Conservation (phyloP, 2,888 invertebrate species). For the Caenorhabditis sp. region DNA sequence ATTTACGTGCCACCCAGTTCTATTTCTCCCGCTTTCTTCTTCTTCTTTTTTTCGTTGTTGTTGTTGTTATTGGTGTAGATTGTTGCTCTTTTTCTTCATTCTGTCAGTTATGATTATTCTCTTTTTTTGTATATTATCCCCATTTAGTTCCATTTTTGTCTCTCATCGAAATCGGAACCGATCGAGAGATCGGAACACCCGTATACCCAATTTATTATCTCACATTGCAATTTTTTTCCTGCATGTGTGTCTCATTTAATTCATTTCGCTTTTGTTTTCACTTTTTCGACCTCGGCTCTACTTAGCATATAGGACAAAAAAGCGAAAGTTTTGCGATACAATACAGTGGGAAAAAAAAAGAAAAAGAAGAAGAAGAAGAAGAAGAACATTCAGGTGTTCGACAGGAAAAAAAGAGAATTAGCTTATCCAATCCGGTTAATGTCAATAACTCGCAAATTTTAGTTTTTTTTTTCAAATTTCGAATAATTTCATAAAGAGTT, state of each 20-base stretch:
- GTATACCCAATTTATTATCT: neutral
- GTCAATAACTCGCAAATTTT: no score
- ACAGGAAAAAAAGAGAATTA: no score
- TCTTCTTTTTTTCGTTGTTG: neutral
- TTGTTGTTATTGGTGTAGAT: no score
- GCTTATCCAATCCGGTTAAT: no score
- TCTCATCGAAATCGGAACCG: no score
- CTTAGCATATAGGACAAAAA: slow-evolving; percentile 9
- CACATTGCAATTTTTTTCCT: neutral
- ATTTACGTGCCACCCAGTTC: neutral
- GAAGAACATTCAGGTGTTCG: neutral
- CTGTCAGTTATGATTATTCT: neutral
- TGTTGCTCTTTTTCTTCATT: no score
- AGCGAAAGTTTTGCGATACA: slow-evolving; percentile 1
- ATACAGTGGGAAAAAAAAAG: no score
- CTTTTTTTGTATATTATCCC: neutral
- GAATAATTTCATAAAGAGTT: no score
- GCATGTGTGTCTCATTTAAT: no score
- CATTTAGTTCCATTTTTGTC: neutral
- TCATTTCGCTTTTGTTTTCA: slow-evolving; percentile 30
- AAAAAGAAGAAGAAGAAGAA: neutral
- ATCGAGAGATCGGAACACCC: neutral
- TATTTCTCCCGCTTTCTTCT: neutral
- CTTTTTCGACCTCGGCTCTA: slow-evolving; percentile 4
- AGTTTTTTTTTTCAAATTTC: no score